Percentiles rank a stretch among this genome's conserved stretches.
phyloP scores from a whole-genome alignment of 2,113 vertebrate genomes.

The Columba livia region DNA sequence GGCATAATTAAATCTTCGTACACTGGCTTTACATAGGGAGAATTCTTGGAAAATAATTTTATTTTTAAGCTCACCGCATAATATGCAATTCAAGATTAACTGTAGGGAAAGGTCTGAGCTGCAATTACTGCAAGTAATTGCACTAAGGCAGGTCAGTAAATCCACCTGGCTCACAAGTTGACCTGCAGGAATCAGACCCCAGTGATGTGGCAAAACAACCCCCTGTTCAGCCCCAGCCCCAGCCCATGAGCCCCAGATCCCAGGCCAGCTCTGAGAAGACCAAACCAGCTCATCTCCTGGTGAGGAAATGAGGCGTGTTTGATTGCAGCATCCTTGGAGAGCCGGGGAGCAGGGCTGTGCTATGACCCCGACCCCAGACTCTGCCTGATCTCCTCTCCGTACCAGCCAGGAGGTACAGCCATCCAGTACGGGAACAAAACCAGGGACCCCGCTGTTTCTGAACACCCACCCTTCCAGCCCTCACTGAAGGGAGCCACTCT shows the following conservation, averaged over 20 bases:
- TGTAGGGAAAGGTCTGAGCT: neutral
- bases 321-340: neutral
- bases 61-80: neutral
- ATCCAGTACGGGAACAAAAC: neutral
- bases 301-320: accelerated
- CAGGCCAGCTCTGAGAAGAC: neutral
- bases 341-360: accelerated
- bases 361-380: accelerated
- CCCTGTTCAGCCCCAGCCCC: neutral
- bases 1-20: neutral
- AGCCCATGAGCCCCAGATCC: neutral
- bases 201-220: accelerated
- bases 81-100: neutral
- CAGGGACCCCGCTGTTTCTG: neutral
- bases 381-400: neutral
- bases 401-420: neutral
- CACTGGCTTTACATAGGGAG: neutral
- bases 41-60: neutral
- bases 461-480: neutral
- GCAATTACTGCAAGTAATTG: neutral
- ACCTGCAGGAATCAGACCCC: neutral
- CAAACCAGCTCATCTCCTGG: neutral
- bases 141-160: neutral
- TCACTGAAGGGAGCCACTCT: accelerated
- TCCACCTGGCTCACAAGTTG: accelerated